phyloP scores from a whole-genome alignment of 2,888 invertebrate species.

The Marronus borbonicus region DNA sequence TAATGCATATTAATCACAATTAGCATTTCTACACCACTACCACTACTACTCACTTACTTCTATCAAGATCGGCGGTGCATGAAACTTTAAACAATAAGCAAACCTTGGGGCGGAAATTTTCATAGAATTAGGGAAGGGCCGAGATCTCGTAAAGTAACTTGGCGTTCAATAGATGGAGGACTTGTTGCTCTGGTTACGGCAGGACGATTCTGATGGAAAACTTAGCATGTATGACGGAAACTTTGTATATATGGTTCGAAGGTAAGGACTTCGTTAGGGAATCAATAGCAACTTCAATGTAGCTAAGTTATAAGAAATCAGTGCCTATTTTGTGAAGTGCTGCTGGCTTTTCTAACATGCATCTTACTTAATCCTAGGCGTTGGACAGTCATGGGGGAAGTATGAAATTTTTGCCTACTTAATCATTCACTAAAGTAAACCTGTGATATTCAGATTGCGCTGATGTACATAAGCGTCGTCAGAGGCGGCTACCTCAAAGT shows the following conservation, averaged over 20 bases:
- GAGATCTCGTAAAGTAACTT: neutral
- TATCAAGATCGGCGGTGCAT: slow-evolving; percentile 52
- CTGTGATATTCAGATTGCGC: no score
- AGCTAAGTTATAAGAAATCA: no score
- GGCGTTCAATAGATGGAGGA: neutral
- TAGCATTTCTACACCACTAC: slow-evolving; percentile 50
- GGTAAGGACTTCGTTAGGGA: neutral
- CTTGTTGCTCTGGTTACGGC: slow-evolving; percentile 12
- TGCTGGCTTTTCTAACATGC: no score
- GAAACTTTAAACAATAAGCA: slow-evolving; percentile 45
- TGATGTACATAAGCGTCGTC: no score
- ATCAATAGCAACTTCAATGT: no score
- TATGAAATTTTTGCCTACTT: no score
- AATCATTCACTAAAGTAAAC: no score
- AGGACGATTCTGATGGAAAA: neutral
- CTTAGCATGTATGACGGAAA: neutral
- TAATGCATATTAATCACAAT: slow-evolving; percentile 59
- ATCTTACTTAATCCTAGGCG: no score
- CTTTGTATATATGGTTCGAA: neutral
- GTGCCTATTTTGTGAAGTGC: no score
- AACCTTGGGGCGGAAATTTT: neutral
- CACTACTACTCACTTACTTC: slow-evolving; percentile 47
- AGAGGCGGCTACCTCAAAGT: no score
- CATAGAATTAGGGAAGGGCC: neutral
- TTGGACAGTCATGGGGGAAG: no score